These are phyloP conservation scores for Leucozona laternaria DNA, from an alignment of 2,888 invertebrate genomes.

Conservation along the genomic window DNA sequence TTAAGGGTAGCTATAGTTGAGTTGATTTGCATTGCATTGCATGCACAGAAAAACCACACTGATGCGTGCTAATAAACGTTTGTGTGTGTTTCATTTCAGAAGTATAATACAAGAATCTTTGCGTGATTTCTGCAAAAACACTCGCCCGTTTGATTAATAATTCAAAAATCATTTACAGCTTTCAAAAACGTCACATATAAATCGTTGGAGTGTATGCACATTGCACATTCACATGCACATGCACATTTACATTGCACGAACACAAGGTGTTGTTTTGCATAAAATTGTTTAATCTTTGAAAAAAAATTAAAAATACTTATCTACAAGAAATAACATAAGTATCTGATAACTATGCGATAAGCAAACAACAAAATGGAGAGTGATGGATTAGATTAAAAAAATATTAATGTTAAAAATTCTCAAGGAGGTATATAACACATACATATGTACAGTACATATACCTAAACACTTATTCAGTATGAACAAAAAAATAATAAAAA, in stretches of 20 bases:
- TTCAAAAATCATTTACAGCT: conserved; percentile 68
- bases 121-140: conserved; percentile 57
- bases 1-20: background rate
- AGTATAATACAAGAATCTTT: conserved; percentile 62
- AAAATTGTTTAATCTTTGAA: background rate
- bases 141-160: conserved; percentile 51
- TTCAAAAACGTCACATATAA: conserved; percentile 56
- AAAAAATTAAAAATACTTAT: background rate
- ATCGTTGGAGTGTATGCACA: conserved; percentile 17
- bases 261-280: conserved; percentile 23
- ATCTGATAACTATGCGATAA: conserved; percentile 7
- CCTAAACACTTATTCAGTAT: no score
- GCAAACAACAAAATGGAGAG: background rate
- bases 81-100: conserved; percentile 33
- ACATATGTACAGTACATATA: no score
- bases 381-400: background rate
- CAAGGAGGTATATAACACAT: no score
- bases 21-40: conserved; percentile 37
- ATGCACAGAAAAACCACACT: conserved; percentile 58
- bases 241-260: background rate
- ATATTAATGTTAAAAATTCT: background rate
- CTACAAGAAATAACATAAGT: background rate
- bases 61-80: conserved; percentile 60
- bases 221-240: background rate
- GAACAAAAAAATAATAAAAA: background rate